A percentile compares a stretch with the other conserved stretches of the same genome.
Evolutionary conservation across 2,797 vertebrate species (phyloP).

Genomic region (Gymnopithys bicolor): DNA sequence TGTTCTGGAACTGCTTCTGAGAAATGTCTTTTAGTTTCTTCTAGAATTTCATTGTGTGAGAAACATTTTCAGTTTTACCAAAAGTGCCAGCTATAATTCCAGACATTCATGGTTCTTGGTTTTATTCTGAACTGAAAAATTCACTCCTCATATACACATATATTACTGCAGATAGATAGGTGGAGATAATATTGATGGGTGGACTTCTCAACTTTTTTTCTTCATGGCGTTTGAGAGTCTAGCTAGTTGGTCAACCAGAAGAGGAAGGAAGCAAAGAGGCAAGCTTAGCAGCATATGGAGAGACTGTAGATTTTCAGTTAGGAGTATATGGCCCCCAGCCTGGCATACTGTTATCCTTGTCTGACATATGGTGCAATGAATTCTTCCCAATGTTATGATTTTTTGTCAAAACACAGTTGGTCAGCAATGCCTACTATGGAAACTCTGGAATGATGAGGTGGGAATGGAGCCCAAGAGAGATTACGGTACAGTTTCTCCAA

Average conservation of each 20-base stretch:
- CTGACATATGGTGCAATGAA: background rate
- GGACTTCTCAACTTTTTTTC: background rate
- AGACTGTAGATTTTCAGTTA: background rate
- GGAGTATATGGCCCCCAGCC: background rate
- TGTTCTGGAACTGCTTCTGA: background rate
- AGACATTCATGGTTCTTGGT: background rate
- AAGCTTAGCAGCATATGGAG: background rate
- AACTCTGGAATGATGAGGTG: background rate
- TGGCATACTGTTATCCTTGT: background rate
- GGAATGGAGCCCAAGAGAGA: background rate
- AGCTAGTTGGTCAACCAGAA: background rate
- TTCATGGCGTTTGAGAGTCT: background rate
- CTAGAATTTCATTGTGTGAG: background rate
- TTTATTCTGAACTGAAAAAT: background rate
- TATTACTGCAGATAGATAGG: background rate
- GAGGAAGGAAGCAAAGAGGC: background rate
- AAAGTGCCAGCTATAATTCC: background rate
- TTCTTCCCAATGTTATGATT: background rate
- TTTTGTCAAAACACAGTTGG: background rate
- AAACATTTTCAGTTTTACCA: background rate
- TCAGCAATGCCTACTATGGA: background rate
- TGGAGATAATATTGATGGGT: background rate
- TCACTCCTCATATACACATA: background rate
- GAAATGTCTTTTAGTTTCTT: background rate
- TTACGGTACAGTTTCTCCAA: background rate